Conservation (phyloP, 2,888 invertebrate genomes). For the Drosophila quinaria region DNA sequence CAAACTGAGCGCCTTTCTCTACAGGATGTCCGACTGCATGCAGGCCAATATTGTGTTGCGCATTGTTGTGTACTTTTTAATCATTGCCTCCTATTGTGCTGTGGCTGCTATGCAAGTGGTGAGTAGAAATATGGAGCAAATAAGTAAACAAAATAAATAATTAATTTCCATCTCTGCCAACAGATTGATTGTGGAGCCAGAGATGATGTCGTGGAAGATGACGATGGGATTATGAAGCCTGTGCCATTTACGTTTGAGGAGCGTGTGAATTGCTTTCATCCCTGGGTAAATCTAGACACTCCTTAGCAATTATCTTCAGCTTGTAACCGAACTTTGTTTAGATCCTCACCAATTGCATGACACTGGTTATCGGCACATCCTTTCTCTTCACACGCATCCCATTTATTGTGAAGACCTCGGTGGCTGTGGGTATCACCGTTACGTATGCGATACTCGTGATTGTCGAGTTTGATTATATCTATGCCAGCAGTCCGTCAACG, state of each 20-base stretch:
- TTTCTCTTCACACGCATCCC: constrained; percentile 95
- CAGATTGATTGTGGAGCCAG: neutral
- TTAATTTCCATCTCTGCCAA: neutral
- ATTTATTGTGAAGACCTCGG: constrained; percentile 91
- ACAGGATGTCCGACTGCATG: constrained; percentile 88
- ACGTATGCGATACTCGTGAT: constrained; percentile 91
- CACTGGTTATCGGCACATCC: constrained; percentile 88
- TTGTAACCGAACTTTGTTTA: constrained; percentile 29
- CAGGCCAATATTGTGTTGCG: constrained; percentile 89
- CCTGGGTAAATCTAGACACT: constrained; percentile 79
- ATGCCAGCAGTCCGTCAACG: constrained; percentile 89
- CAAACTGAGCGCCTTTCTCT: constrained; percentile 87
- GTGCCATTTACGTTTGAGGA: constrained; percentile 18
- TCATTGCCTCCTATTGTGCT: constrained; percentile 88
- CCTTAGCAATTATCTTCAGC: neutral
- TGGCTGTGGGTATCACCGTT: constrained; percentile 89
- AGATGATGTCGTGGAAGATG: neutral
- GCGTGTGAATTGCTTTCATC: constrained; percentile 81
- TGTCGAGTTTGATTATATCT: constrained; percentile 87
- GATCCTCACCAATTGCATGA: constrained; percentile 87
- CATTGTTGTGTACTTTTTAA: constrained; percentile 89
- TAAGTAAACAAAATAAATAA: neutral
- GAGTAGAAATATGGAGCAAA: constrained; percentile 17
- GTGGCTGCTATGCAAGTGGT: constrained; percentile 82
- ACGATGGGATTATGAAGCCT: neutral